Evolutionary conservation across 1,140 invertebrate genomes (phyloP), one percentile per base, ranked within the genome.

Genomic region (Seison nebaliae): DNA sequence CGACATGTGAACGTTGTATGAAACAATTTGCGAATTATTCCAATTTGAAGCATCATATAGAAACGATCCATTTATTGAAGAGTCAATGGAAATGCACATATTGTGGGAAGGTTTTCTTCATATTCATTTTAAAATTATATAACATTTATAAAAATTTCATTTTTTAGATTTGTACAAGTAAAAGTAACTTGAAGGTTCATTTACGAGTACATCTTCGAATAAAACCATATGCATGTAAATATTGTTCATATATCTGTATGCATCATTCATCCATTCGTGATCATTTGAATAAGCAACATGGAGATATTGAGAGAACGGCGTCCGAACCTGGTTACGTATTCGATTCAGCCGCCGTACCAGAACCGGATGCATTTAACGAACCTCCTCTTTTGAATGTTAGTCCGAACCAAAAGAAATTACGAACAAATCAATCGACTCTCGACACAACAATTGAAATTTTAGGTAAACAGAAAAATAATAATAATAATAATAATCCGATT

Each of bases 1-100:
- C 37, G 16, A 34, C 33, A 2, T 39, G 37, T 18, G 33, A 39
- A 24, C 28, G 26, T 22, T 39, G 37, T 9, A 34, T 28, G 12
- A 39, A 39, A 39, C 31, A 32, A 39, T 39, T 39, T 28, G 37
- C 37, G 20, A 39, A 39, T 39, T 21, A 32, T 11, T 39, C 37
- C 20, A 39, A 39, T 28, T 28, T 39, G 16, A 39, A 39, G n/a
- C 37, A 39, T 39, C 37, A 39, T n/a, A 18, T 39, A 15, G 24
- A 14, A 5, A 30, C 37, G n/a, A 39, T 39, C 4, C 37, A 39
- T 24, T 20, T 39, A 12, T 32, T 32, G 5, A 28, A 39, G 21
- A 32, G 28, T 1, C 31, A 39, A 39, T 39, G 37, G 37, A 32
- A 23, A 12, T 39, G 37, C 20, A 32, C 19, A 2, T 30, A 39